Base-by-base conservation (phyloP, 2,888 invertebrate species). In the Trachelus troglodyta region DNA sequence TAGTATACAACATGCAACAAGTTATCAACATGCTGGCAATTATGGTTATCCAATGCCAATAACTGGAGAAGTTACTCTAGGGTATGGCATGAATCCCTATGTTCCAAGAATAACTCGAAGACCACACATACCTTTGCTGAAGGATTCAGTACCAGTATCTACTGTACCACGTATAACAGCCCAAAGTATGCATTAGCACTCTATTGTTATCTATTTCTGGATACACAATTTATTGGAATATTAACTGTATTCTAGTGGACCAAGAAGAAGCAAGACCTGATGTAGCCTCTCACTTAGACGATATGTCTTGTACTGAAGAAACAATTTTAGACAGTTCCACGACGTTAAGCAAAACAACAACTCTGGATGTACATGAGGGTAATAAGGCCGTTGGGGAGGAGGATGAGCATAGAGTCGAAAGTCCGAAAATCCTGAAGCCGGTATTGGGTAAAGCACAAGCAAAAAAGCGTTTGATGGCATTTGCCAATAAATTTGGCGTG, bases 401-500 rank as follows among this genome's bases (percentile, higher is more conserved):
- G 74, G 87, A 87, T 81, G 83, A 83, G n/a, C 82, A 81, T 9
- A 87, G 85, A 73, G 81, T 86, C 34, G 89, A 89, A 77, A 88
- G 89, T 78, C 88, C 89, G 11, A 90, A 88, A 81, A 78, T 88
- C 34, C 82, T 86, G 23, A 91, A 91, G 78, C 91, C 91, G 11
- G 91, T 91, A 2, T 83, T 91, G 78, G 91, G 91, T 33, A 91
- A 90, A 84, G 82, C 89, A 34, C 91, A 91, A 83, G 91, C 91
- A 0, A 91, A 91, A 81, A 91, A 91, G 75, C 85, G 91, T 73
- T 84, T 91, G 31, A 91, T 91, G 91, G 91, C 91, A 76, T 91
- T 91, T 81, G 91, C 90, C 11, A 91, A 90, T 81, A 89, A 90
- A 76, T 90, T 89, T 75, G 88, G 85, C 77, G 82, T 87, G 12